phyloP scores from a whole-genome alignment of 2,113 vertebrate species.

The Pluvialis apricaria region DNA sequence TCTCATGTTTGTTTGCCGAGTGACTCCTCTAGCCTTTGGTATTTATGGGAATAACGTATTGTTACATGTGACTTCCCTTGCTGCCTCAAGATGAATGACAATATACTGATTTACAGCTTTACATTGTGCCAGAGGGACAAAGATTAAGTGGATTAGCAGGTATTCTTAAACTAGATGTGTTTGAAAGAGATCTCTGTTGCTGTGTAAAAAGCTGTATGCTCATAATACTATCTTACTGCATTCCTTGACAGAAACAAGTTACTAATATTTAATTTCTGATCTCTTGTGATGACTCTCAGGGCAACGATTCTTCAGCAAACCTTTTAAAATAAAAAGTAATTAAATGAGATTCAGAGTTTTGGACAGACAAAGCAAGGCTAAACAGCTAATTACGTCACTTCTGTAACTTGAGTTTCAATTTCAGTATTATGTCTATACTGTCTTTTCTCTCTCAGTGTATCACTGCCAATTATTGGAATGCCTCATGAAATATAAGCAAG shows the following conservation, averaged over 20 bases:
- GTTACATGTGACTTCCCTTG: neutral
- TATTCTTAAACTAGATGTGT: neutral
- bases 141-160: neutral
- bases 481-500: constrained; percentile 99
- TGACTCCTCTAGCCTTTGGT: neutral
- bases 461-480: constrained; percentile 98
- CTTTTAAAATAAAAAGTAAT: neutral
- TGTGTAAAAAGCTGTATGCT: neutral
- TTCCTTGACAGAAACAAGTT: neutral
- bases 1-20: neutral
- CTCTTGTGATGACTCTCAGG: neutral
- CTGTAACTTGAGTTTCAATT: constrained; percentile 11
- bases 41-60: neutral
- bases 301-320: neutral
- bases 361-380: neutral
- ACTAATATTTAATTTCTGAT: neutral
- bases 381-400: neutral
- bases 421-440: neutral
- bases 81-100: neutral
- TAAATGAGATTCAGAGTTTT: neutral
- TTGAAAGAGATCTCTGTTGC: neutral
- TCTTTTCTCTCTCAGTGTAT: constrained; percentile 85
- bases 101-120: neutral
- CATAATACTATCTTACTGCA: neutral
- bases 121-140: neutral